These are phyloP conservation scores for Squalus acanthias DNA, from an alignment of 2,797 vertebrate species.

Conservation along the genomic window DNA sequence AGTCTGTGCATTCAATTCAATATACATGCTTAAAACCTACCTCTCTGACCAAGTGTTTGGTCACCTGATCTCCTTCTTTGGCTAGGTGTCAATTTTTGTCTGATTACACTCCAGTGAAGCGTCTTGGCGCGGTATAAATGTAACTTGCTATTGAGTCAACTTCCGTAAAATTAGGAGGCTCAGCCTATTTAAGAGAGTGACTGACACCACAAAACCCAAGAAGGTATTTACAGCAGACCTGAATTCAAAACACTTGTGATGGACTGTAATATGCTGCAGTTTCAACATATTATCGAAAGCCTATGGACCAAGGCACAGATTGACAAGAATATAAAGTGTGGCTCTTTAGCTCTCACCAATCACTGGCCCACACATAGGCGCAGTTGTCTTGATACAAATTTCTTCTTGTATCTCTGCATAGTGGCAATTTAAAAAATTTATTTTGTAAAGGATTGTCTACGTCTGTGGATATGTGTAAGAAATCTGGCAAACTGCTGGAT, in stretches of 20 bases:
- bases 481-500: constrained; percentile 3
- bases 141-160: not conserved
- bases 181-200: not conserved
- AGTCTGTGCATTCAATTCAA: not conserved
- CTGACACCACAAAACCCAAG: not conserved
- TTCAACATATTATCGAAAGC: not conserved
- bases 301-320: not conserved
- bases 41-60: not conserved
- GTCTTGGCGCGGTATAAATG: not conserved
- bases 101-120: not conserved
- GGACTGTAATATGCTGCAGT: not conserved
- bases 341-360: not conserved
- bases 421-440: not conserved
- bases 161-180: no score
- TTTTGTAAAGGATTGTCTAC: not conserved
- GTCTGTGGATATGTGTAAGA: not conserved
- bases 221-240: not conserved
- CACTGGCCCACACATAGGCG: not conserved
- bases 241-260: not conserved
- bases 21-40: not conserved
- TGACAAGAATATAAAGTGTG: not conserved
- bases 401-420: not conserved
- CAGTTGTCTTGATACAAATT: not conserved
- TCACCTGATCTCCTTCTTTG: not conserved
- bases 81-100: not conserved